A percentile compares a stretch with the other conserved stretches of the same genome.
Evolutionary conservation across 2,113 vertebrate species (phyloP).

Genomic region (Pangasianodon hypophthalmus): DNA sequence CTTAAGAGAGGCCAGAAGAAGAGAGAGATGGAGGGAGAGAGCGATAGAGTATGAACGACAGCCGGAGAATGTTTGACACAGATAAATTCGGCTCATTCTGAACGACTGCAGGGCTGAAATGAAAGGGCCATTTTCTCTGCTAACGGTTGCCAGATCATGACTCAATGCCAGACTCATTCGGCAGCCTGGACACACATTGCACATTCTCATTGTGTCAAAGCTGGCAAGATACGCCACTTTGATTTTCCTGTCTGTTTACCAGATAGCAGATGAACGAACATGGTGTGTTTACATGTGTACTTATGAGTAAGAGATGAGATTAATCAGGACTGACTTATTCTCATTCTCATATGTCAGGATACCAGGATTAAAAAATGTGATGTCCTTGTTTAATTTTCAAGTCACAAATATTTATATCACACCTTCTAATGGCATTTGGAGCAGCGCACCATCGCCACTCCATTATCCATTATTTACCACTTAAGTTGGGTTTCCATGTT

Average conservation of each 20-base stretch:
- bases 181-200: slow-evolving; percentile 67
- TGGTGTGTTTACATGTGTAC: background rate
- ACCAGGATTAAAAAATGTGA: background rate
- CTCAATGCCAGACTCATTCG: slow-evolving; percentile 72
- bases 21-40: background rate
- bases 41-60: slow-evolving; percentile 58
- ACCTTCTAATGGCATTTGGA: too few species aligned
- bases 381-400: background rate
- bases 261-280: slow-evolving; percentile 31
- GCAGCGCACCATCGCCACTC: background rate
- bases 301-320: background rate
- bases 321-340: background rate
- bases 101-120: slow-evolving; percentile 74
- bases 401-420: background rate
- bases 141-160: slow-evolving; percentile 72
- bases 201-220: slow-evolving; percentile 66
- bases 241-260: slow-evolving; percentile 58
- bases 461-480: background rate
- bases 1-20: background rate
- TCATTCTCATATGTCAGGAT: slow-evolving; percentile 5
- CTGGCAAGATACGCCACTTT: slow-evolving; percentile 61
- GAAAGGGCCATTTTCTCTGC: slow-evolving; percentile 74
- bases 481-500: background rate
- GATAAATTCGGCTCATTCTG: slow-evolving; percentile 77
- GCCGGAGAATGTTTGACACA: slow-evolving; percentile 68